Percentiles rank a stretch among this genome's conserved stretches.
Conservation (phyloP, 2,113 vertebrate genomes). For the Sarotherodon lohbergeri region DNA sequence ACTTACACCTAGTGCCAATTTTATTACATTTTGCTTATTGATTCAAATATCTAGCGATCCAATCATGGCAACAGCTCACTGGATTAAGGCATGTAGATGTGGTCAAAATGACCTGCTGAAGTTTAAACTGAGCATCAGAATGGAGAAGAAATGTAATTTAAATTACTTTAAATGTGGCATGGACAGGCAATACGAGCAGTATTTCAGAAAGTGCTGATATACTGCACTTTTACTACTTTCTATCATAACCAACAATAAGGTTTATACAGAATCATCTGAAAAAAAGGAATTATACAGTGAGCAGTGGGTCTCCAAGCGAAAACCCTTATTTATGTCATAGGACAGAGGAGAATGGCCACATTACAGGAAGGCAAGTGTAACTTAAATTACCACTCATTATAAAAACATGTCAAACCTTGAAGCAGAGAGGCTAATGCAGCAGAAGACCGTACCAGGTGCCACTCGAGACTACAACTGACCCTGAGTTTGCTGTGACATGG, state of each 20-base stretch:
- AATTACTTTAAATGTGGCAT: accelerated
- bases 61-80: no score
- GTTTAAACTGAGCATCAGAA: no score
- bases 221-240: accelerated
- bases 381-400: neutral
- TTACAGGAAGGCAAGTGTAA: neutral
- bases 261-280: neutral
- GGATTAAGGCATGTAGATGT: no score
- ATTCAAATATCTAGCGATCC: neutral
- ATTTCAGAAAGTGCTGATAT: neutral
- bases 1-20: neutral
- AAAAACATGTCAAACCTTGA: neutral
- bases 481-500: neutral
- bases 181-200: neutral
- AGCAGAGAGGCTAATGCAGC: neutral
- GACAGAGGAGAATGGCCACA: neutral
- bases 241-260: neutral
- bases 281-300: accelerated
- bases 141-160: no score
- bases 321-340: neutral
- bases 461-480: accelerated
- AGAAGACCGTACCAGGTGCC: neutral
- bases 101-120: no score
- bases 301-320: neutral
- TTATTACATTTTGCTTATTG: neutral